Base-by-base conservation (phyloP, 2,797 vertebrate genomes). In the Myotis myotis region DNA sequence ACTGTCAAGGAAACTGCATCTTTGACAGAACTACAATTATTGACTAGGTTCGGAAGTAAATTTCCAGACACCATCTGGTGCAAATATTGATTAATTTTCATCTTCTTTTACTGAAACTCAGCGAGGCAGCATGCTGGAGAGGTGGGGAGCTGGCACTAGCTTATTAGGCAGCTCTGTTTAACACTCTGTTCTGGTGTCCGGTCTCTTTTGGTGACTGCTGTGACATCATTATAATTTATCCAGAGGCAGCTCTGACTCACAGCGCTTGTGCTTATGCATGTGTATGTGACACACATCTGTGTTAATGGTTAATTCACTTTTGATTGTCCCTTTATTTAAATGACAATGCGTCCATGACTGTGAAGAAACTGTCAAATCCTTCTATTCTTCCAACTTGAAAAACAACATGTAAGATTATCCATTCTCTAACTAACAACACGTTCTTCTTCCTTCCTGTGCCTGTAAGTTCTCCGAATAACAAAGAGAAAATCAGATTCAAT, bases 1-100 rank as follows among this genome's bases (percentile, higher is more conserved):
- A 23, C 86, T 95, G 80, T 90, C 47, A 91, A 95, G 74, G 60
- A 93, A 95, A 92, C 25, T 16, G 81, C 44, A 60, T 89, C 71
- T 91, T 95, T 84, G 62, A 79, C 91, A 96, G 72, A 85, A 92
- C 25, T 75, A 53, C 60, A 96, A 23, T 91, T 93, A 64, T 57
- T 93, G 76, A 95, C 22, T 91, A 93, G 49, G 75, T 25, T 60
- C 36, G 22, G 68, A 87, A 96, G 60, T 81, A 60, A 89, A 76
- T 94, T 95, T 89, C 47, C 70, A 91, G 72, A 70, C 71, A 49
- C 66, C 71, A 86, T 87, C 33, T 80, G 30, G 64, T 87, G 22
- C 13, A 87, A 66, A 75, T 93, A 91, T 51, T 89, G 78, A 62
- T 44, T 85, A 60, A 33, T 64, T 41, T 57, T 62, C 25, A 13